A percentile compares a stretch with the other conserved stretches of the same genome.
Evolutionary conservation across 2,888 invertebrate genomes (phyloP).

Genomic region (Xiphydria camelus): DNA sequence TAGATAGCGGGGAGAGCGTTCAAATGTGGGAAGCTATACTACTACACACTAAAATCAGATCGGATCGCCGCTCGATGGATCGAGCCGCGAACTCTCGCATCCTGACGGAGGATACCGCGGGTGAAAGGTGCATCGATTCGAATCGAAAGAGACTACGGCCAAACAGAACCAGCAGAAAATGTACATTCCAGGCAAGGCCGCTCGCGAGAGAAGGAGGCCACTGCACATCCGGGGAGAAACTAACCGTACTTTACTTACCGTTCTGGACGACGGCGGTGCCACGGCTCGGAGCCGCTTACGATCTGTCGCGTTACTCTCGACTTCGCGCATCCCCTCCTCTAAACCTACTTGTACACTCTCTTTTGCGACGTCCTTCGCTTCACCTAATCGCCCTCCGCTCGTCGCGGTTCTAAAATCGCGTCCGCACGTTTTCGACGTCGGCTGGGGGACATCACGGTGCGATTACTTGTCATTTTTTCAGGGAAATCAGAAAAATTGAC

Average conservation of each 20-base stretch:
- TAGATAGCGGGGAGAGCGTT: too few relatives aligned
- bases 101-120: neutral
- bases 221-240: constrained; percentile 54
- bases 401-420: too few relatives aligned
- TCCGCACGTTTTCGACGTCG: too few relatives aligned
- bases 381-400: constrained; percentile 14
- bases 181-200: constrained; percentile 54
- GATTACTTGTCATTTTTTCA: too few relatives aligned
- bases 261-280: constrained; percentile 29
- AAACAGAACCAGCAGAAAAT: constrained; percentile 41
- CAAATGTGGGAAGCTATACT: too few relatives aligned
- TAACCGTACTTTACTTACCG: constrained; percentile 49
- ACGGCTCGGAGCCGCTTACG: too few relatives aligned
- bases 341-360: too few relatives aligned
- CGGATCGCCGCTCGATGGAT: too few relatives aligned
- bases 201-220: constrained; percentile 50
- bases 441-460: too few relatives aligned
- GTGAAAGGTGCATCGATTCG: constrained; percentile 33
- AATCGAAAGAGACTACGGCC: constrained; percentile 35
- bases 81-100: neutral
- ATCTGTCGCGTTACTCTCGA: constrained; percentile 41
- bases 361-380: neutral
- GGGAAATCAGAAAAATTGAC: too few relatives aligned
- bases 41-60: too few relatives aligned
- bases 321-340: constrained; percentile 26